Base-by-base conservation (phyloP, 2,113 vertebrate species). In the Cairina moschata region DNA sequence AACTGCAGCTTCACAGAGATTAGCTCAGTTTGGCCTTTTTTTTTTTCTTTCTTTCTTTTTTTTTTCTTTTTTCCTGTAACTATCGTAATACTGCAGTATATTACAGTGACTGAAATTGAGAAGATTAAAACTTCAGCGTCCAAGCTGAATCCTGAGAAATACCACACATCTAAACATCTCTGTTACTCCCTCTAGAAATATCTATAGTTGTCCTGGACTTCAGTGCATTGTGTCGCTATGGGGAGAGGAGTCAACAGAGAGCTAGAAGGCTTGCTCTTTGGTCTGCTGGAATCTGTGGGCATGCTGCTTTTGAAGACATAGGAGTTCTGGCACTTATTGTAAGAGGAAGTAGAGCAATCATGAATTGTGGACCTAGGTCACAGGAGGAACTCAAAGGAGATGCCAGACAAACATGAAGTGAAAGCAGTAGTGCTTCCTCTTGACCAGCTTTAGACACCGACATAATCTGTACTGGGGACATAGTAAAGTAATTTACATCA, bases 1-100 rank as follows among this genome's bases (percentile, higher is more conserved):
- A 95, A 68, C 74, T 79, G 54, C 50, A 89, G 28, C 71, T 95
- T 95, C 85, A 69, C 25, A 69, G 79, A 83, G 58, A 87, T 93
- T 84, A 94, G 63, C 50, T 90, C 58, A 7, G 50, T 83, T 88
- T 96, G 84, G 34, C 31, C 22, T 85, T 14, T 60, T 91, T 95
- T 71, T 44, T 13, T 18, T 46, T 44, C 9, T 21, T 48, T 21
- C 13, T 42, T 42, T n/a, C n/a, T 15, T 7, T 20, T 46, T 46
- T 46, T 46, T 46, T 46, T 46, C 20, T 46, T 46, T 46, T 46
- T 18, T 18, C 46, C 46, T 48, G 34, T 78, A 69, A 67, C n/a
- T 17, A 63, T 93, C 42, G 22, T 85, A 76, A 89, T 90, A 73
- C 55, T 18, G 8, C 20, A 32, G 32, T 96, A 62, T 55, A 62